Base-by-base conservation (phyloP, 1,140 invertebrate species). In the Ips typographus region DNA sequence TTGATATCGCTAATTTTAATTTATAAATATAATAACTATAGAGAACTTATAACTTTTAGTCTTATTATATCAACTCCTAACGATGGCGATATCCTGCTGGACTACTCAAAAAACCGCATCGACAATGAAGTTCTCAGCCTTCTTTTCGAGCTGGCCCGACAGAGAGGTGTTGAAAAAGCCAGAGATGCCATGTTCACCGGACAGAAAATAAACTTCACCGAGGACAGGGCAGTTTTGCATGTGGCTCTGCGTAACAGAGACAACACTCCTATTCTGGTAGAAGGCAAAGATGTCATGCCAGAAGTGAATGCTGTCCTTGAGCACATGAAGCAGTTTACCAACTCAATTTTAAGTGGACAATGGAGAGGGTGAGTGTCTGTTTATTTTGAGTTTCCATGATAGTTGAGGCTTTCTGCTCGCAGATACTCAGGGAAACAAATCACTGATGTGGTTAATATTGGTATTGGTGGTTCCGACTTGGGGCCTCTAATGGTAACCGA, bases 401-500 rank as follows among this genome's bases (percentile, higher is more conserved):
- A 22, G 22, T 22, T 22, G 22, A 22, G 22, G 22, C 42, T 72
- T 74, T 65, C 71, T 22, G 0, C n/a, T 22, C 22, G 22, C 22
- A 83, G 96, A 42, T 98, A 93, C 79, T 96, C 95, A 2, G 96
- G 96, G 5, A 95, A 98, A 83, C 80, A 90, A 65, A 99, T 99
- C 56, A 96, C 94, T 67, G 97, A 99, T 86, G 94, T 99, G 57
- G 93, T 99, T 40, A 99, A 99, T 81, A 99, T 99, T 85, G 98
- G 98, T 60, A 99, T 99, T 78, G 98, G 98, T 61, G 98, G 98
- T 40, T 99, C 98, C 3, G 98, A 99, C 87, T 84, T 99, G 77
- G 98, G 98, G 40, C 98, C 98, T 1, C 83, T 98, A 37, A 99
- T 99, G 98, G 98, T 99, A 4, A 98, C 96, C 1, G 98, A 99